phyloP scores from a whole-genome alignment of 1,140 invertebrate species.

The Brachionus calyciflorus region DNA sequence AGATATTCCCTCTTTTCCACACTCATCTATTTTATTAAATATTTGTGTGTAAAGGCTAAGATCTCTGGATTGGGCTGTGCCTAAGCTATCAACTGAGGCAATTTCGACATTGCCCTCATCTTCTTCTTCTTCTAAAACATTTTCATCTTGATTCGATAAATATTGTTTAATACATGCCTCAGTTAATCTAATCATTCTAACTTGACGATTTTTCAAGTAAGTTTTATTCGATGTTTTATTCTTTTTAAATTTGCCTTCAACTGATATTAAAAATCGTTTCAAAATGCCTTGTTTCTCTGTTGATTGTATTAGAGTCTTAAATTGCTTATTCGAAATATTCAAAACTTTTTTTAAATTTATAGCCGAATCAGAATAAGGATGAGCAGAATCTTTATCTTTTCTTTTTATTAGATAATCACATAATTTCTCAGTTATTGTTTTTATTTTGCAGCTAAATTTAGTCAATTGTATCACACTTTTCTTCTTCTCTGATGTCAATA shows the following conservation, averaged over 20 bases:
- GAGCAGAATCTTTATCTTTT: background rate
- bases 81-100: background rate
- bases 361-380: background rate
- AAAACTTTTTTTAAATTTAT: background rate
- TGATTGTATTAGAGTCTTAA: conserved; percentile 19
- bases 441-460: background rate
- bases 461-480: conserved; percentile 12
- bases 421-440: background rate
- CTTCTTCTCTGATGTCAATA: conserved; percentile 35
- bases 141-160: conserved; percentile 8
- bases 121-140: conserved; percentile 6
- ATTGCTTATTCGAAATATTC: conserved; percentile 11
- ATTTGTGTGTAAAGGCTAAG: conserved; percentile 27
- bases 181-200: conserved; percentile 32
- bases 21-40: conserved; percentile 34
- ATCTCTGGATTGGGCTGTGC: background rate
- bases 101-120: background rate
- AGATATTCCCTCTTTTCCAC: conserved; percentile 32
- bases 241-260: conserved; percentile 22
- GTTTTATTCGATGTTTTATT: conserved; percentile 3
- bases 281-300: conserved; percentile 5
- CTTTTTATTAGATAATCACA: conserved; percentile 16
- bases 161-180: conserved; percentile 1
- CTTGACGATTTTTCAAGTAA: background rate
- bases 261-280: background rate